Evolutionary conservation across 2,797 vertebrate species (phyloP).

Genomic region (Trichosurus vulpecula): DNA sequence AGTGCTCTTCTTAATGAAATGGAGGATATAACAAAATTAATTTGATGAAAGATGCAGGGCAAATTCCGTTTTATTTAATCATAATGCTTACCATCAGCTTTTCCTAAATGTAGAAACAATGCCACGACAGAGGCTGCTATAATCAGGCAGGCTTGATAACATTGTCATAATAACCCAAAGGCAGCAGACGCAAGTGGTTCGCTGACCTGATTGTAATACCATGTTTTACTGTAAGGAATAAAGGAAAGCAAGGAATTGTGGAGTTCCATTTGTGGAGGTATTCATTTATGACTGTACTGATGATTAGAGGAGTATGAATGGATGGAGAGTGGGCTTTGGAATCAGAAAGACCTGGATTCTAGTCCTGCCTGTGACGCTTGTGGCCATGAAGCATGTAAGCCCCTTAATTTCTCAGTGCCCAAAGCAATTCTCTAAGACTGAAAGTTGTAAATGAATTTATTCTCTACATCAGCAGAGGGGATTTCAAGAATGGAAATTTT

Average conservation of each 20-base stretch:
- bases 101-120: conserved; percentile 54
- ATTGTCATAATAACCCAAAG: conserved; percentile 67
- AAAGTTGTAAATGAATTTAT: neutral
- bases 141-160: conserved; percentile 67
- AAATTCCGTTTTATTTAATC: conserved; percentile 67
- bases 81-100: conserved; percentile 23
- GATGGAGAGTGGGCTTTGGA: neutral
- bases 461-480: neutral
- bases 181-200: conserved; percentile 65
- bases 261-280: neutral
- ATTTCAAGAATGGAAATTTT: neutral
- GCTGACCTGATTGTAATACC: conserved; percentile 63
- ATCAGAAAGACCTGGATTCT: neutral
- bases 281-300: neutral
- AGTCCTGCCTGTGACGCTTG: neutral
- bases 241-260: conserved; percentile 31
- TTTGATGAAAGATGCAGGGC: conserved; percentile 59
- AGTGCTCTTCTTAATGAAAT: conserved; percentile 69
- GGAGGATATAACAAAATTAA: conserved; percentile 66
- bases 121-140: conserved; percentile 32
- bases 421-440: neutral
- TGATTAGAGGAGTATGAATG: neutral
- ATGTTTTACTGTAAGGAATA: conserved; percentile 61
- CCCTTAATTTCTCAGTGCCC: neutral
- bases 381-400: neutral